Base-by-base conservation (phyloP, 2,888 invertebrate species). In the Hirtodrosophila alboralis region DNA sequence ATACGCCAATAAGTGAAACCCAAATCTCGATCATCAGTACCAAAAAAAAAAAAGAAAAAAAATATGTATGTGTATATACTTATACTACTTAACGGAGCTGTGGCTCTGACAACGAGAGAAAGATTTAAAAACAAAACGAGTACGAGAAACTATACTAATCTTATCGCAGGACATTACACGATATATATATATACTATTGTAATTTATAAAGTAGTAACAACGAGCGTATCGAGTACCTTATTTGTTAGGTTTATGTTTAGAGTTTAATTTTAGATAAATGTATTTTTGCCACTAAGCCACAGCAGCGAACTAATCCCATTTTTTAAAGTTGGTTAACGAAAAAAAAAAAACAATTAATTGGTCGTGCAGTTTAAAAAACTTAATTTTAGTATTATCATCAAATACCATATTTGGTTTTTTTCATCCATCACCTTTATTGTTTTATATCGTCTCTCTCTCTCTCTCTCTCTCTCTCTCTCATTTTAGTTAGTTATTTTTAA, bases 1-100 rank as follows among this genome's bases (percentile, higher is more conserved):
- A 84, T 67, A 60, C 43, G 79, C 79, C 83, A 75, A 72, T 61
- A 66, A 81, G 65, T 78, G 60, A 84, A 68, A 68, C 49, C 45
- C n/a, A n/a, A 63, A 31, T 54, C 36, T 5, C 18, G 57, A 56
- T 58, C 37, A 48, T 43, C 40, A 52, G 23, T 65, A 48, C 18
- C 51, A 68, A 54, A n/a, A n/a, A n/a, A n/a, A n/a, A n/a, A n/a
- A n/a, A n/a, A n/a, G n/a, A n/a, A n/a, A n/a, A n/a, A n/a, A n/a
- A n/a, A 66, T 60, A 60, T 64, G 48, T 70, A 48, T 59, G 49
- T 71, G 41, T 58, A 51, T 53, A 74, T 69, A 59, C 38, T 28
- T 27, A 10, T 16, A 8, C 28, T 62, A 52, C 41, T 37, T 36
- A 4, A 45, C 14, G 33, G 44, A 51, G 45, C 34, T 41, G 27